Conservation (phyloP, 2,888 invertebrate genomes). For the Caenorhabditis macrosperma region DNA sequence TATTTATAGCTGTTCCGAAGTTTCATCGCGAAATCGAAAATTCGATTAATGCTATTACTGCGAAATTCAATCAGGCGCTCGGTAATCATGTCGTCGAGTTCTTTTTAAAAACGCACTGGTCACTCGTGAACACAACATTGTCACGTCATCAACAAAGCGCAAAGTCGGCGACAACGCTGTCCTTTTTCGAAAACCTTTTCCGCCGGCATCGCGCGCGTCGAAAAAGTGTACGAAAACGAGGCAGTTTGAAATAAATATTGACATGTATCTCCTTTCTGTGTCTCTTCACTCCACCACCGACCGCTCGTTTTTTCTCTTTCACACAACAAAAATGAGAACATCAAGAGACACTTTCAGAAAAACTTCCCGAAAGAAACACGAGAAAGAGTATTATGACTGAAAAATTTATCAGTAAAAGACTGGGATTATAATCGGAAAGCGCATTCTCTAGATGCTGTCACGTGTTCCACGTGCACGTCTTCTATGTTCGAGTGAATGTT, state of each 20-base stretch:
- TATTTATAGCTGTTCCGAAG: too few species aligned
- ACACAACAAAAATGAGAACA: conserved; percentile 49
- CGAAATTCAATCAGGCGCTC: too few species aligned
- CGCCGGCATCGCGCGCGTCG: conserved; percentile 38
- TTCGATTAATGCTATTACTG: too few species aligned
- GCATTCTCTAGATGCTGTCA: background rate
- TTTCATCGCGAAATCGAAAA: too few species aligned
- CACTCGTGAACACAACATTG: background rate
- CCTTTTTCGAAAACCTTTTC: conserved; percentile 35
- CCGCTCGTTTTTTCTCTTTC: conserved; percentile 23
- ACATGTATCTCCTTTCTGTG: conserved; percentile 46
- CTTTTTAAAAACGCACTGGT: background rate
- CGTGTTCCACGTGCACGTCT: background rate
- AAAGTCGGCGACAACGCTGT: background rate
- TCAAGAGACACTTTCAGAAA: conserved; percentile 22
- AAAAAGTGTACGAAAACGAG: conserved; percentile 59
- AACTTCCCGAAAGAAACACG: too few species aligned
- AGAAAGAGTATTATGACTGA: background rate
- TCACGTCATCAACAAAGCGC: background rate
- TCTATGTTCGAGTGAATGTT: background rate
- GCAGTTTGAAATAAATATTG: conserved; percentile 60
- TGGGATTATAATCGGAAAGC: background rate
- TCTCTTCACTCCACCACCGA: conserved; percentile 21
- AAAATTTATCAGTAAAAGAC: background rate
- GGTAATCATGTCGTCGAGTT: too few species aligned